Evolutionary conservation across 2,888 invertebrate species (phyloP).

Genomic region (Amphipyra tragopoginis): DNA sequence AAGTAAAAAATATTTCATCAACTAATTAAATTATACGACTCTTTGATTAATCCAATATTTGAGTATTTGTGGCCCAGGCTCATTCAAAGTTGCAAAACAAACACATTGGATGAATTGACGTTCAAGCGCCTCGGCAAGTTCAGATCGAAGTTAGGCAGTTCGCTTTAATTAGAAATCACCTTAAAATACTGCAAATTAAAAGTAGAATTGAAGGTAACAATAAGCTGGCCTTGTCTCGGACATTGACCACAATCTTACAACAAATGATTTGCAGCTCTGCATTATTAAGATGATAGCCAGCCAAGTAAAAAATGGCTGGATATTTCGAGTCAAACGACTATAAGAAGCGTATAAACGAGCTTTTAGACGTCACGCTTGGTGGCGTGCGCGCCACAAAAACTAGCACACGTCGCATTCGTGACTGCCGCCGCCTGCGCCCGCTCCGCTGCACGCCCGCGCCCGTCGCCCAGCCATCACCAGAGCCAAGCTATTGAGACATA

Average conservation of each 20-base stretch:
- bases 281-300: slow-evolving; percentile 78
- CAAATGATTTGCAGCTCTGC: slow-evolving; percentile 77
- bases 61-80: slow-evolving; percentile 20
- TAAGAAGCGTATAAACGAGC: slow-evolving; percentile 87
- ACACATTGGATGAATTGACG: slow-evolving; percentile 13
- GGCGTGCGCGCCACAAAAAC: slow-evolving; percentile 80
- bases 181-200: slow-evolving; percentile 53
- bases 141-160: slow-evolving; percentile 21
- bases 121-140: slow-evolving; percentile 22
- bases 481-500: slow-evolving; percentile 50
- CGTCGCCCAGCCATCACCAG: slow-evolving; percentile 9
- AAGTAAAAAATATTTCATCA: slow-evolving; percentile 4
- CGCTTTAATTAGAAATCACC: slow-evolving; percentile 30
- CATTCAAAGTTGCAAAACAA: slow-evolving; percentile 38
- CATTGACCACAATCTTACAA: slow-evolving; percentile 75
- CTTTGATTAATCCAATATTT: slow-evolving; percentile 20
- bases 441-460: slow-evolving; percentile 50
- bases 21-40: slow-evolving; percentile 15
- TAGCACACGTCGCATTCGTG: slow-evolving; percentile 77
- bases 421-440: slow-evolving; percentile 64
- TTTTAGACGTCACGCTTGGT: slow-evolving; percentile 85
- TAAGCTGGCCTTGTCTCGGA: slow-evolving; percentile 76
- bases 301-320: slow-evolving; percentile 72
- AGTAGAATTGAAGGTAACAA: slow-evolving; percentile 66
- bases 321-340: slow-evolving; percentile 76